phyloP scores from a whole-genome alignment of 2,888 invertebrate genomes.

The Germaria angustata region DNA sequence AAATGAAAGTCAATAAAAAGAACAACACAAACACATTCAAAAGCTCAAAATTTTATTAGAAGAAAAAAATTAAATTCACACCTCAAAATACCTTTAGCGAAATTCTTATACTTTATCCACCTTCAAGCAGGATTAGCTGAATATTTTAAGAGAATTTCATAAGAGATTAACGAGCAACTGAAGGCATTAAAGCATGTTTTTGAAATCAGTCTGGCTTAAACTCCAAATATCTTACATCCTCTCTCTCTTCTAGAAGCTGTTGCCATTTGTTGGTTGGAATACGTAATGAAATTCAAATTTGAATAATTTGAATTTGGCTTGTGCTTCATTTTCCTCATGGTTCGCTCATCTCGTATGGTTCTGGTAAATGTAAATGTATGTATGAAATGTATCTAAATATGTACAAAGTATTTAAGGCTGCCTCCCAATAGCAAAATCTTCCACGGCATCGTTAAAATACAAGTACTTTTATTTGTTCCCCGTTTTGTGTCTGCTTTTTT shows the following conservation, averaged over 20 bases:
- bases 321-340: not conserved
- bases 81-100: constrained; percentile 4
- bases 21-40: too few species aligned
- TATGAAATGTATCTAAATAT: too few species aligned
- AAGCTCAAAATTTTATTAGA: too few species aligned
- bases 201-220: not conserved
- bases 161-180: not conserved
- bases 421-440: constrained; percentile 41
- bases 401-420: not conserved
- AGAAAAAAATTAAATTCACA: not conserved
- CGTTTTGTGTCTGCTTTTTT: constrained; percentile 10
- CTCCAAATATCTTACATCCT: not conserved
- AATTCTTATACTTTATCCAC: not conserved
- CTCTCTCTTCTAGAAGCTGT: not conserved
- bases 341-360: not conserved
- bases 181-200: not conserved
- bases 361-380: not conserved
- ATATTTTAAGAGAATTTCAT: not conserved
- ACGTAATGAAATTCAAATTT: constrained; percentile 68
- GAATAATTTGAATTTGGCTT: constrained; percentile 67
- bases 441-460: constrained; percentile 45
- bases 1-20: too few species aligned
- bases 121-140: constrained; percentile 16
- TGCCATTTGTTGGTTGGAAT: constrained; percentile 35
- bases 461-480: constrained; percentile 16